phyloP scores from a whole-genome alignment of 2,113 vertebrate species.

The Etia nguti region DNA sequence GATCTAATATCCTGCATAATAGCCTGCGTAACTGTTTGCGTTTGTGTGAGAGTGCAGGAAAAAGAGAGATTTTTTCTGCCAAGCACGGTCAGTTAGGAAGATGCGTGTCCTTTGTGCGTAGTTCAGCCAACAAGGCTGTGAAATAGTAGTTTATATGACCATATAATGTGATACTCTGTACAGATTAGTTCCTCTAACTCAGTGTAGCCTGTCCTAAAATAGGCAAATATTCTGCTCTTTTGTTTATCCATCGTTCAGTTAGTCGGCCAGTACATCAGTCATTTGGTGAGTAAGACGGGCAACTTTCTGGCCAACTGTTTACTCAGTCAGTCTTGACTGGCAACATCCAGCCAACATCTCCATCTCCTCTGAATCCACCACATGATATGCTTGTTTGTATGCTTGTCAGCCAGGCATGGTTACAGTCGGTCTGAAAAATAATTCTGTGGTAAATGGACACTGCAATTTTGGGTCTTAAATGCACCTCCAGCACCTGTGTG shows the following conservation, averaged over 20 bases:
- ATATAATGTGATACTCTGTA: background rate
- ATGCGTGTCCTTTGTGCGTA: background rate
- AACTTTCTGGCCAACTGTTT: background rate
- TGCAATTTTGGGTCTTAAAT: background rate
- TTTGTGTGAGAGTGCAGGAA: background rate
- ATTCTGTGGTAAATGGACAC: background rate
- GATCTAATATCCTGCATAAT: background rate
- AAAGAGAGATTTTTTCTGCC: background rate
- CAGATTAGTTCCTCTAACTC: background rate
- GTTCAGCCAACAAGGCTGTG: background rate
- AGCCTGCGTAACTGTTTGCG: background rate
- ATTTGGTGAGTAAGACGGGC: background rate
- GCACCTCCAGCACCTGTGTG: conserved; percentile 17
- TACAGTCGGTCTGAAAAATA: background rate
- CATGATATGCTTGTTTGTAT: background rate
- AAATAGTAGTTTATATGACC: background rate
- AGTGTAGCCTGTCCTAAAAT: background rate
- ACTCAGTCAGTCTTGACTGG: background rate
- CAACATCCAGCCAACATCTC: background rate
- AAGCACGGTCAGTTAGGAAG: background rate
- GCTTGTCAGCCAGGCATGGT: background rate
- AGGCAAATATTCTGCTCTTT: background rate
- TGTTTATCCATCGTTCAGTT: background rate
- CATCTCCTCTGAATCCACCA: background rate
- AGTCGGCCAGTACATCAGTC: background rate